Percentiles rank a stretch among this genome's conserved stretches.
phyloP scores from a whole-genome alignment of 2,113 vertebrate species.

The Boulengeromyrus knoepffleri region DNA sequence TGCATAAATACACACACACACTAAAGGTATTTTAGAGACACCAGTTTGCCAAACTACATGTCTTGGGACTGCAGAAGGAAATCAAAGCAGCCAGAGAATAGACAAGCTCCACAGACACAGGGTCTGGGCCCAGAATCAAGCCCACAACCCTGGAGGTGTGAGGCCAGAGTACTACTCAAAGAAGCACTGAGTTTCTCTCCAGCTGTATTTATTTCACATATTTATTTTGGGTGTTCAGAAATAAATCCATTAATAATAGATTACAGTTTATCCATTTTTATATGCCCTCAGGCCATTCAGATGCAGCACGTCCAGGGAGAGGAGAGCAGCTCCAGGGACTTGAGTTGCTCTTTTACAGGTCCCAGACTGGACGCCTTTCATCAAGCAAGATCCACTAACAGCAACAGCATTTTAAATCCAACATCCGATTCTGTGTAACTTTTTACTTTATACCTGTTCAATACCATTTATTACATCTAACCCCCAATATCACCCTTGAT shows the following conservation, averaged over 20 bases:
- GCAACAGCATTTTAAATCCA: background rate
- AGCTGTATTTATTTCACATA: background rate
- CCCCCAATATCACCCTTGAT: background rate
- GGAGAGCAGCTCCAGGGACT: background rate
- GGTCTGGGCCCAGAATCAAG: background rate
- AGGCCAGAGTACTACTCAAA: background rate
- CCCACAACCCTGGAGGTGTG: background rate
- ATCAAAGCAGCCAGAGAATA: background rate
- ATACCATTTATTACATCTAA: background rate
- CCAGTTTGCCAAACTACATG: background rate
- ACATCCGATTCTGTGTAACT: background rate
- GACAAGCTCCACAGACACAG: background rate
- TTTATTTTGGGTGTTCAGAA: background rate
- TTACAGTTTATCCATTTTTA: constrained; percentile 2
- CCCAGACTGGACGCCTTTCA: background rate
- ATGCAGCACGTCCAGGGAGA: background rate
- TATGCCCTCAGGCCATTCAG: background rate
- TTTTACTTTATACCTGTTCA: background rate
- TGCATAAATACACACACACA: background rate
- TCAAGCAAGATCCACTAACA: background rate
- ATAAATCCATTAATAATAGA: constrained; percentile 3
- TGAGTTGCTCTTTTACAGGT: background rate
- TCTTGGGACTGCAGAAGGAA: background rate
- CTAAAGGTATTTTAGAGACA: background rate
- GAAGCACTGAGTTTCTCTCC: background rate